phyloP scores from a whole-genome alignment of 2,797 vertebrate species.

The Mus minutoides region DNA sequence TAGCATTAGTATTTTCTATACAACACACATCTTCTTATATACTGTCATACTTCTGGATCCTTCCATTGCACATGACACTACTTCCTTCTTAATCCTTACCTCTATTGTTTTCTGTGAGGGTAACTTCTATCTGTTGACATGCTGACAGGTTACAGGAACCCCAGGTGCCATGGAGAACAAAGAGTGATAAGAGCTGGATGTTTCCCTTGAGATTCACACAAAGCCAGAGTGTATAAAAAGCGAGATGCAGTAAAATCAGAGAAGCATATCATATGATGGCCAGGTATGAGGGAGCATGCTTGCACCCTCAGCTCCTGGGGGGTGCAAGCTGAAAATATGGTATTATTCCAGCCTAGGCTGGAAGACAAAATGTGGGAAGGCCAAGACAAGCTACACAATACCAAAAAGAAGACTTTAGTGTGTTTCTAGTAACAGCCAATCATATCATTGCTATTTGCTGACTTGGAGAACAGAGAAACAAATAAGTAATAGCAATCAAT shows the following conservation, averaged over 20 bases:
- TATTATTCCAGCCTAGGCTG: not conserved
- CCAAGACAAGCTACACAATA: not conserved
- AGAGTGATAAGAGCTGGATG: not conserved
- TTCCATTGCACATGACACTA: not conserved
- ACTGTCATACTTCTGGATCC: not conserved
- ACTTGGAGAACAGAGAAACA: not conserved
- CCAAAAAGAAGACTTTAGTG: not conserved
- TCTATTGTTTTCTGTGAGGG: not conserved
- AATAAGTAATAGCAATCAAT: not conserved
- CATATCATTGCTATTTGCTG: not conserved
- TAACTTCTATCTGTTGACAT: not conserved
- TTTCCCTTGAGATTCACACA: not conserved
- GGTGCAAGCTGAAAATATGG: rapidly evolving
- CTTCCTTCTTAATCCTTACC: not conserved
- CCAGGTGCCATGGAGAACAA: not conserved
- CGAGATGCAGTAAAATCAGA: not conserved
- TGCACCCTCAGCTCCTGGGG: not conserved
- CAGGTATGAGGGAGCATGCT: too few species aligned
- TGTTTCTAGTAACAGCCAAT: not conserved
- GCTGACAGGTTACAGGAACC: not conserved
- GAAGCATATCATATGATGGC: not conserved
- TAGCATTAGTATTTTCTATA: not conserved
- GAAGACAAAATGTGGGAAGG: not conserved
- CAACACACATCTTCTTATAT: not conserved
- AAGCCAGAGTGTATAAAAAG: not conserved